phyloP scores from a whole-genome alignment of 2,797 vertebrate species.

The Enteromius thamalakanensis region DNA sequence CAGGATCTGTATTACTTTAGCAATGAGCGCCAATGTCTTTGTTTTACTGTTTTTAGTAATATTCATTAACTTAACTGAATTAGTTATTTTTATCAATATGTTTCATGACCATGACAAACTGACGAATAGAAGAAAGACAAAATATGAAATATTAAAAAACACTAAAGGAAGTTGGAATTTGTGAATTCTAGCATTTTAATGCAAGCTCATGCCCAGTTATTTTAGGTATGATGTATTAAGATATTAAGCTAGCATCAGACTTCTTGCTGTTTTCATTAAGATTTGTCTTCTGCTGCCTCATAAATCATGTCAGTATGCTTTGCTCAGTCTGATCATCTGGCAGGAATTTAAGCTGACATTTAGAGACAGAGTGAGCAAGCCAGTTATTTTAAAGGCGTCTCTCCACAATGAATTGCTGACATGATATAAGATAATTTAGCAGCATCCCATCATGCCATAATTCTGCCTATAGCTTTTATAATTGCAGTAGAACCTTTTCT shows the following conservation, averaged over 20 bases:
- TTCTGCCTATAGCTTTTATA: slow-evolving; percentile 30
- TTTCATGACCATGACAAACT: neutral
- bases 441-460: slow-evolving; percentile 29
- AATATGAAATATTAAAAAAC: neutral
- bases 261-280: slow-evolving; percentile 26
- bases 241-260: slow-evolving; percentile 1
- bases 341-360: slow-evolving; percentile 42
- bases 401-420: slow-evolving; percentile 25
- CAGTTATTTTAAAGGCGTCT: slow-evolving; percentile 25
- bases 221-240: slow-evolving; percentile 11
- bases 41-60: neutral
- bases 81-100: neutral
- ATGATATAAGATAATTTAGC: slow-evolving; percentile 31
- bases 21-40: neutral
- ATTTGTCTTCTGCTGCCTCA: slow-evolving; percentile 19
- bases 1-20: neutral
- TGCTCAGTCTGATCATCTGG: slow-evolving; percentile 34
- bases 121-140: neutral
- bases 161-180: neutral
- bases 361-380: slow-evolving; percentile 37
- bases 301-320: slow-evolving; percentile 40
- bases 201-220: slow-evolving; percentile 3
- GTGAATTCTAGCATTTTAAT: neutral
- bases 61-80: neutral
- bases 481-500: slow-evolving; percentile 16